Evolutionary conservation across 2,113 vertebrate species (phyloP).

Genomic region (Catharus minimus): DNA sequence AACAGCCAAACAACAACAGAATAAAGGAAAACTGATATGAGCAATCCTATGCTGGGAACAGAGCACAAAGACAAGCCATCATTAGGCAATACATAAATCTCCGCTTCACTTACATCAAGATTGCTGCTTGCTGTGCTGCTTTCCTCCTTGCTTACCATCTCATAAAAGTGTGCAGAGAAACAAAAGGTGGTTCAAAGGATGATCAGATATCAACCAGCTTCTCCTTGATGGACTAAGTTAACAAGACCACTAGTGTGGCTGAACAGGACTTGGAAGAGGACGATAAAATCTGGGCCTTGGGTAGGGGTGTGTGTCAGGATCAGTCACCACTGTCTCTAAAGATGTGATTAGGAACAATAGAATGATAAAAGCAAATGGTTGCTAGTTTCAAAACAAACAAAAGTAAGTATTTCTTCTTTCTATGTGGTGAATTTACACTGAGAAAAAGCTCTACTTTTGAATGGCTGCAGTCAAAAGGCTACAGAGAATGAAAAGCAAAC

Average conservation of each 20-base stretch:
- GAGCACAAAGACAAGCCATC: neutral
- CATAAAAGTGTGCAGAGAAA: neutral
- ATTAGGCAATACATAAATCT: neutral
- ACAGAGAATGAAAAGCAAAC: neutral
- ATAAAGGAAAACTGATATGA: neutral
- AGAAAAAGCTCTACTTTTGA: neutral
- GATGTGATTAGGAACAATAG: neutral
- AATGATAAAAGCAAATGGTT: neutral
- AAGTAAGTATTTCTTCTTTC: neutral
- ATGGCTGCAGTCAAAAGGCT: neutral
- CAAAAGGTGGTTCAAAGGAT: neutral
- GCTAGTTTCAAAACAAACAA: neutral
- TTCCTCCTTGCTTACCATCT: neutral
- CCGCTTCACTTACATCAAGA: neutral
- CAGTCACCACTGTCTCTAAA: neutral
- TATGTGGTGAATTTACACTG: neutral
- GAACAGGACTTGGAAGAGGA: neutral
- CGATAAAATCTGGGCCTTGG: neutral
- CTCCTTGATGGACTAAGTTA: neutral
- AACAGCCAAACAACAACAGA: neutral
- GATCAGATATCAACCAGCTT: neutral
- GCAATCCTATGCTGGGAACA: neutral
- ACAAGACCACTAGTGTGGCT: neutral
- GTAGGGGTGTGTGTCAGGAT: accelerated
- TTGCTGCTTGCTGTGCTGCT: neutral